Conservation (phyloP, 2,113 vertebrate species). For the Scolopax mira region DNA sequence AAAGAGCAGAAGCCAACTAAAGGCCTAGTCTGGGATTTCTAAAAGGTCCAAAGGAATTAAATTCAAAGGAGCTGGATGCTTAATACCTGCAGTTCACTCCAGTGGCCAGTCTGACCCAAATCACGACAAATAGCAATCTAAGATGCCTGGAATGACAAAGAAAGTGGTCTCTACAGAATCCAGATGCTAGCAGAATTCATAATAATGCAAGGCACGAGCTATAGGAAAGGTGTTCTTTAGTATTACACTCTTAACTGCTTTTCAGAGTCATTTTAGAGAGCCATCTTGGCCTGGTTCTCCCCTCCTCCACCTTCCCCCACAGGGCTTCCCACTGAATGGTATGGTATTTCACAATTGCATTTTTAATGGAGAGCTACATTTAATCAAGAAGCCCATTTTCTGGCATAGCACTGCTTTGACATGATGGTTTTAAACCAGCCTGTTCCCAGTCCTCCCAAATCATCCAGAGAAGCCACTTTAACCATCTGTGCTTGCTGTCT, state of each 20-base stretch:
- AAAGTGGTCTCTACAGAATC: neutral
- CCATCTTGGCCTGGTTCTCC: neutral
- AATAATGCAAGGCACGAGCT: neutral
- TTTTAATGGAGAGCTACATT: neutral
- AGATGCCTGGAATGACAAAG: neutral
- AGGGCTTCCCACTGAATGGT: neutral
- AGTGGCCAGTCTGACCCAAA: neutral
- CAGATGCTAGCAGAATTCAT: neutral
- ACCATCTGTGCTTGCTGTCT: neutral
- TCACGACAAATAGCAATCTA: neutral
- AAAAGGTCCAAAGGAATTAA: neutral
- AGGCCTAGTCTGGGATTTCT: neutral
- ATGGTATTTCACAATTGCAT: neutral
- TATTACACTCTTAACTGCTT: neutral
- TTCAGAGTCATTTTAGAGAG: neutral
- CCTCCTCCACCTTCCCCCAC: too few species aligned
- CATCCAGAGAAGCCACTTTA: neutral
- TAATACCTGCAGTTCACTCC: neutral
- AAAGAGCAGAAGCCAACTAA: neutral
- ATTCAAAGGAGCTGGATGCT: neutral
- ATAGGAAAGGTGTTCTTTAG: neutral
- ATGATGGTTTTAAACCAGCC: neutral
- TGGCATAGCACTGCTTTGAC: neutral
- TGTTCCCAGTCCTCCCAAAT: neutral
- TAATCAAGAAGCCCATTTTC: neutral